Percentiles rank a stretch among this genome's conserved stretches.
Evolutionary conservation across 2,113 vertebrate genomes (phyloP).

Genomic region (Archilochus colubris): DNA sequence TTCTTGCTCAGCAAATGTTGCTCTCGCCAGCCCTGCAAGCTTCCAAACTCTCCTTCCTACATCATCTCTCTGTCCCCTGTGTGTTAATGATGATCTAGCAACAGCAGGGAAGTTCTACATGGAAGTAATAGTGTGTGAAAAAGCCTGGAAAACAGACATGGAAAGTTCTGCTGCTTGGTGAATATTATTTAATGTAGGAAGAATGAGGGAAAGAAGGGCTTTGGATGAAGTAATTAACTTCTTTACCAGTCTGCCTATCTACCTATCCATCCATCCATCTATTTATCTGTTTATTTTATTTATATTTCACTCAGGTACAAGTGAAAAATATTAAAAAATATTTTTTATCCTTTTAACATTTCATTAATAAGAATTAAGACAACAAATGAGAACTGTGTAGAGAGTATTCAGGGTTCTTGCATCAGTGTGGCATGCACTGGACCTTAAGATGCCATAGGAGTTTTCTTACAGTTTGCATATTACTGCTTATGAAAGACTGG

Average conservation of each 20-base stretch:
- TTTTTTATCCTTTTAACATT: background rate
- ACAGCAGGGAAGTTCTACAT: background rate
- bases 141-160: background rate
- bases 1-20: background rate
- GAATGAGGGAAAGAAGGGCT: background rate
- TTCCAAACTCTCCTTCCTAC: background rate
- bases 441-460: background rate
- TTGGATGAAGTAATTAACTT: background rate
- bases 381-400: background rate
- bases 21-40: background rate
- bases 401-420: background rate
- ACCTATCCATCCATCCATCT: background rate
- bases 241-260: background rate
- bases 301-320: background rate
- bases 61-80: background rate
- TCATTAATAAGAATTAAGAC: background rate
- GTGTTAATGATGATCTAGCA: slow-evolving; percentile 16
- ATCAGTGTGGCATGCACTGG: background rate
- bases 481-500: background rate
- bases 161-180: background rate
- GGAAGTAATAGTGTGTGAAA: background rate
- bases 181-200: background rate
- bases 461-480: background rate
- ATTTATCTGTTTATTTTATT: background rate
- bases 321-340: background rate